phyloP scores from a whole-genome alignment of 2,113 vertebrate species.

The Antigone vipio region DNA sequence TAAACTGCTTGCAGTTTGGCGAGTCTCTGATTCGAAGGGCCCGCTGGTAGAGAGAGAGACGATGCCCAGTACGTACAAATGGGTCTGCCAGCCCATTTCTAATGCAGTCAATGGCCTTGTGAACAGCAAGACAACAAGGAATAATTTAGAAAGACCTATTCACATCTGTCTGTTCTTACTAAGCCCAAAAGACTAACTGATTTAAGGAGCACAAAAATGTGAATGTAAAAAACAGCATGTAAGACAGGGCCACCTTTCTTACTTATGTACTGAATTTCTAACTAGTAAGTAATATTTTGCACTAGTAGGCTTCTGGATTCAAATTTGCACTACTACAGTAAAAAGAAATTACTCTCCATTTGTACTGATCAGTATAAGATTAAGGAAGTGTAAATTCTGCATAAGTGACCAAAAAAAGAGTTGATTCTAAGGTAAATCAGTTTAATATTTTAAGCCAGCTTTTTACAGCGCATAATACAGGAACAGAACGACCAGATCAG shows the following conservation, averaged over 20 bases:
- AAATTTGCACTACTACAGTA: not conserved
- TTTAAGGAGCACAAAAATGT: not conserved
- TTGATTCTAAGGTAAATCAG: not conserved
- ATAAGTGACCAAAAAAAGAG: not conserved
- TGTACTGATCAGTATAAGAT: not conserved
- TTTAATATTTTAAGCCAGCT: not conserved
- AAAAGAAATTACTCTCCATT: not conserved
- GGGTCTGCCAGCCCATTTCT: constrained; percentile 84
- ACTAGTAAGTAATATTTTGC: not conserved
- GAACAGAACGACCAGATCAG: not conserved
- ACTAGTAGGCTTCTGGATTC: not conserved
- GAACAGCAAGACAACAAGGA: not conserved
- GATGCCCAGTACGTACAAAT: constrained; percentile 85
- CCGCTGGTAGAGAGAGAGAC: constrained; percentile 86
- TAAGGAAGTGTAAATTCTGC: not conserved
- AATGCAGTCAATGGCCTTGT: constrained; percentile 83
- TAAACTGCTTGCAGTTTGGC: constrained; percentile 76
- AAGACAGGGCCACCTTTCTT: not conserved
- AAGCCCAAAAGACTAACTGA: not conserved
- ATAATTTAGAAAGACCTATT: rapidly evolving
- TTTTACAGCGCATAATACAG: not conserved
- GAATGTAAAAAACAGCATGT: rapidly evolving
- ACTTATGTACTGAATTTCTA: not conserved
- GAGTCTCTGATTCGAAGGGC: constrained; percentile 86
- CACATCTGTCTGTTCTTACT: not conserved